Base-by-base conservation (phyloP, 2,113 vertebrate genomes). In the Micromys minutus region DNA sequence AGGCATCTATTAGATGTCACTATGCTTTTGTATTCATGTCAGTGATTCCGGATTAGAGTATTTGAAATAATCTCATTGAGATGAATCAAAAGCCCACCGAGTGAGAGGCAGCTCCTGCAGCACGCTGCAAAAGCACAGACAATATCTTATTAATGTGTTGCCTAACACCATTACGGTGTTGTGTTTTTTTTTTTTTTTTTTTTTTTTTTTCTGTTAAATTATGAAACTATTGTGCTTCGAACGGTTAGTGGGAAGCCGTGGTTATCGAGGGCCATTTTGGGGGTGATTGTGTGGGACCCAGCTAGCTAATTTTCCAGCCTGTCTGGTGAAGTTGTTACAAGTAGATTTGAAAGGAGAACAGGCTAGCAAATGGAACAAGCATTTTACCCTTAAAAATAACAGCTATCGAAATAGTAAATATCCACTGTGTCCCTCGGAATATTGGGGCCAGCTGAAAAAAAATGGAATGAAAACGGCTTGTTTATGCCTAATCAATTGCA, bases 11-110 rank as follows among this genome's bases (percentile, higher is more conserved):
- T 99, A 99, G 98, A 99, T 99, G 99, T 99, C 99, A 99, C 98
- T 97, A 97, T 98, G 98, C 98, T 98, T 99, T 99, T 99, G 98
- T 99, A 99, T 99, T 98, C 98, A 98, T 99, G 99, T 99, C 99
- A 99, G 99, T 99, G 98, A 99, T 98, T 98, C 98, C 97, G 98
- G 98, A 99, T 99, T 99, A 99, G 98, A 98, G 98, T 98, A 99
- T 99, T 99, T 99, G 98, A 99, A 99, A 99, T 99, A 99, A 99
- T 99, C 98, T 99, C 99, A 99, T 99, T 99, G 98, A 98, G 98
- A 97, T 97, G 98, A 98, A 98, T 98, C 98, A 98, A 98, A 98
- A 98, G 98, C 98, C 97, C 98, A 98, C 98, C 93, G 95, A 98
- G 98, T 93, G 98, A 97, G 98, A 98, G 97, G 97, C 98, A 98